Percentiles rank a stretch among this genome's conserved stretches.
phyloP scores from a whole-genome alignment of 1,140 invertebrate genomes.

The Bemisia tabaci region DNA sequence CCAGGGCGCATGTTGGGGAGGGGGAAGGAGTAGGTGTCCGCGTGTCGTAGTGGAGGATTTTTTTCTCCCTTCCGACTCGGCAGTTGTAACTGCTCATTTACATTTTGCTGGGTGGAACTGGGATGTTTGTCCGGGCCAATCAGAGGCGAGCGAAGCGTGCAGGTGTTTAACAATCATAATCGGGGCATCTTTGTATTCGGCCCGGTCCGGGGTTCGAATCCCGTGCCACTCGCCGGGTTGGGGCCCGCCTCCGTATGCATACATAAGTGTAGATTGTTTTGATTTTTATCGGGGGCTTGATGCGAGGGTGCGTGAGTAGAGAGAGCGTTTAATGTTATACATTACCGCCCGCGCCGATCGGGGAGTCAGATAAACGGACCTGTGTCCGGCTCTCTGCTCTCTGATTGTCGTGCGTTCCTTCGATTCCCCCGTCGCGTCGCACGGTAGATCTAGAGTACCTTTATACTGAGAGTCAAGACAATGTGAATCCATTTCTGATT shows the following conservation, averaged over 20 bases:
- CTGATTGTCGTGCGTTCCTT: no score
- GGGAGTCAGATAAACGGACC: neutral
- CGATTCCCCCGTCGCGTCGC: no score
- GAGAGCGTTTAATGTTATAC: neutral
- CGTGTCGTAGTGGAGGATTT: no score
- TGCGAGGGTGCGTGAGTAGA: neutral
- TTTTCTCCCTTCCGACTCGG: neutral
- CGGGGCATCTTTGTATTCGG: neutral
- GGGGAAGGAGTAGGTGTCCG: no score
- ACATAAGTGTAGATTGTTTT: neutral
- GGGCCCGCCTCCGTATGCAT: neutral
- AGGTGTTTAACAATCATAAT: neutral
- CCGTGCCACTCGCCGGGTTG: no score
- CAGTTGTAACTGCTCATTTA: neutral
- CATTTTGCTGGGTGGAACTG: neutral
- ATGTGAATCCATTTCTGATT: no score
- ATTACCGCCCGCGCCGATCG: neutral
- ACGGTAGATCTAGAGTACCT: no score
- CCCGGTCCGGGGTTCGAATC: no score
- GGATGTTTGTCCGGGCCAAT: neutral
- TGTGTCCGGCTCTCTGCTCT: neutral
- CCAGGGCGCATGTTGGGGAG: no score
- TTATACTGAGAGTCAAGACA: no score
- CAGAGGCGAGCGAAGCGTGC: neutral
- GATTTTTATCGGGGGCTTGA: neutral